Percentiles rank a stretch among this genome's conserved stretches.
These are phyloP conservation scores for Oxycera nigricornis DNA, from an alignment of 2,888 invertebrate species.

Conservation along the genomic window DNA sequence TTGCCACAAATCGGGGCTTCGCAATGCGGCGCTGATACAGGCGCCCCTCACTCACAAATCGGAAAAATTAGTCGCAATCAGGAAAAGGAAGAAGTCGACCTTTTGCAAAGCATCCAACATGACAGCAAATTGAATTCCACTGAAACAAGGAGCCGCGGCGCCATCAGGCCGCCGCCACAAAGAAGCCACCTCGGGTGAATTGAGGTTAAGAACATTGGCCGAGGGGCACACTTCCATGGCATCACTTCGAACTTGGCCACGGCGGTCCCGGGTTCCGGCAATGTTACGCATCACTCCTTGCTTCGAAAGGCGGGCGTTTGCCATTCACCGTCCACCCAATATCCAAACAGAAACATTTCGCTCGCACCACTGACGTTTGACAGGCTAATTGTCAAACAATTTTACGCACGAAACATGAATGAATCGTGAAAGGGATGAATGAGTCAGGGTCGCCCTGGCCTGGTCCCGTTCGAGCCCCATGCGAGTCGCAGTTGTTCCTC, in stretches of 20 bases:
- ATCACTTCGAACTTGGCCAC: not conserved
- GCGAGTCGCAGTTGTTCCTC: not conserved
- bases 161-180: constrained; percentile 9
- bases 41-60: no score
- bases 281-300: not conserved
- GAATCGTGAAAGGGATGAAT: constrained; percentile 39
- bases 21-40: constrained; percentile 5
- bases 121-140: not conserved
- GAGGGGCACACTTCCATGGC: constrained; percentile 18
- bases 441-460: constrained; percentile 29
- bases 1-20: constrained; percentile 16
- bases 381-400: constrained; percentile 6
- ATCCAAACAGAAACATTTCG: not conserved
- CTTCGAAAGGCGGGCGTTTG: not conserved
- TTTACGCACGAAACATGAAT: constrained; percentile 33
- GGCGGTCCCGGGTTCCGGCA: not conserved
- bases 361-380: constrained; percentile 10
- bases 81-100: no score
- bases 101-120: no score
- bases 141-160: not conserved
- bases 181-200: constrained; percentile 1
- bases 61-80: no score
- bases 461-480: constrained; percentile 18
- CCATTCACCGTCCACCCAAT: constrained; percentile 1
- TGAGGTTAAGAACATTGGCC: constrained; percentile 27